Evolutionary conservation across 2,888 invertebrate species (phyloP), one percentile per base, ranked within the genome.

Genomic region (Maniola hyperantus): DNA sequence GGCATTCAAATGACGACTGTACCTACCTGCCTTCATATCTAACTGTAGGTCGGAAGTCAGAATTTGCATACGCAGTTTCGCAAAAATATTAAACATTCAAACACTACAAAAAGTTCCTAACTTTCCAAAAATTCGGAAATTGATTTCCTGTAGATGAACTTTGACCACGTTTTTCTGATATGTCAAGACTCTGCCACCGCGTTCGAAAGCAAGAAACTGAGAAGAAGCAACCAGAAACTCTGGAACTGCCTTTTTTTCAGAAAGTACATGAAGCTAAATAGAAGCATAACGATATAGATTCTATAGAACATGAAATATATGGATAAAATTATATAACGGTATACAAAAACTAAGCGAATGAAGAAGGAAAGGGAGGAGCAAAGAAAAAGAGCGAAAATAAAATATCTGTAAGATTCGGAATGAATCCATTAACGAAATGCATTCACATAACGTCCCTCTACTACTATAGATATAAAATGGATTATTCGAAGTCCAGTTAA

Each of bases 1-100:
- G 51, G 2, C 53, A 54, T 65, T 65, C 51, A 60, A 54, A 65
- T 60, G 44, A 46, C 54, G 58, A 39, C 42, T 57, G 20, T 58
- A 48, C 53, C 26, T 26, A 26, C 26, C 26, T 26, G 4, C 26
- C 26, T 26, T 26, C 15, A 18, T 26, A 36, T 15, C 6, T 44
- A 65, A 65, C 59, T 59, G 51, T 42, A 4, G 20, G 13, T 39
- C 39, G 42, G 39, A 42, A 13, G 18, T 13, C 20, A 6, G 20
- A 57, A 57, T 55, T 36, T 39, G 39, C 55, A 55, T 55, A 18
- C 18, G 10, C 18, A 8, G 36, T 50, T 15, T 46, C 46, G 46
- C 46, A 50, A 50, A 50, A 20, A 11, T 50, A 48, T 48, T 5
- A 48, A 6, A 20, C 6, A 8, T 5, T 48, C 6, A 44, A n/a